Base-by-base conservation (phyloP, 2,888 invertebrate species). In the Pycnomerus fuliginosus region DNA sequence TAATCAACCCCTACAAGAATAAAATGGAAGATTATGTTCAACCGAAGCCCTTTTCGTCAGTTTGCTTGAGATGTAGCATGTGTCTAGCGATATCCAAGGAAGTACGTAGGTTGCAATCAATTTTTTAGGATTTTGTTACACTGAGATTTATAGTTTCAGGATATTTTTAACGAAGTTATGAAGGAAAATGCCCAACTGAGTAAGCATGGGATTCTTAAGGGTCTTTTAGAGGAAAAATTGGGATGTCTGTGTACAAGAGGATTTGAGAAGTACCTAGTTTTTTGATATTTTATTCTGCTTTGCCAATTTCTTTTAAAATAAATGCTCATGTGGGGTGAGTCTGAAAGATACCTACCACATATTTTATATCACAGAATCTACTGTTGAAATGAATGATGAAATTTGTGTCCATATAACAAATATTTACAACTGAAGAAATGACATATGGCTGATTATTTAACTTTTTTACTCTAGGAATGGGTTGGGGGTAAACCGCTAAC, bases 261-360 rank as follows among this genome's bases (percentile, higher is more conserved):
- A 25, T 64, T 62, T 48, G 56, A 53, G 39, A 59, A 62, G 63
- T 61, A 43, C 29, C 34, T n/a, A n/a, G n/a, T n/a, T n/a, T n/a
- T n/a, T n/a, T n/a, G n/a, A n/a, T n/a, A n/a, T n/a, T n/a, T n/a
- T n/a, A n/a, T n/a, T n/a, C n/a, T n/a, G n/a, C n/a, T n/a, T n/a
- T n/a, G n/a, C n/a, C n/a, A n/a, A n/a, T n/a, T n/a, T n/a, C n/a
- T n/a, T n/a, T n/a, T n/a, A n/a, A n/a, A n/a, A n/a, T n/a, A n/a
- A n/a, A n/a, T n/a, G n/a, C n/a, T n/a, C n/a, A n/a, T n/a, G n/a
- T n/a, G n/a, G n/a, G n/a, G n/a, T n/a, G n/a, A n/a, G n/a, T 36
- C 16, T 38, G 16, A n/a, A 30, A 16, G 16, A 40, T 12, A 42
- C n/a, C 15, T 16, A 2, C 10, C 11, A 29, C n/a, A n/a, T n/a